Evolutionary conservation across 2,797 vertebrate species (phyloP).

Genomic region (Pelochelys cantorii): DNA sequence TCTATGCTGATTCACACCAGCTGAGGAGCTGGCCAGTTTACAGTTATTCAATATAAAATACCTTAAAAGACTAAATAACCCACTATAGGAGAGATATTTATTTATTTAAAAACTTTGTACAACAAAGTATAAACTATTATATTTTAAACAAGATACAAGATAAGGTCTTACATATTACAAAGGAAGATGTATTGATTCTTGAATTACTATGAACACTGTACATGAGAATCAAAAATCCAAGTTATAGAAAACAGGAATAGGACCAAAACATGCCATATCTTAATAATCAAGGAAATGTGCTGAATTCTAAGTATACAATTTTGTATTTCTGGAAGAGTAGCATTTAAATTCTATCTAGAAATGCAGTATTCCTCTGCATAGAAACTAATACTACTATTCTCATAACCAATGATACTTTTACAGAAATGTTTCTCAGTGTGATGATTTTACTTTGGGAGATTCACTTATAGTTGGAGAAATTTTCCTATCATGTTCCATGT

Average conservation of each 20-base stretch:
- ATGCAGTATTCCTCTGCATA: constrained; percentile 31
- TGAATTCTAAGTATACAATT: constrained; percentile 50
- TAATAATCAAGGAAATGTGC: constrained; percentile 48
- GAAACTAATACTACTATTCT: constrained; percentile 46
- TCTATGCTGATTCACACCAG: not conserved
- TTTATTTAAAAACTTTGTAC: constrained; percentile 92
- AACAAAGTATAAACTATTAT: constrained; percentile 84
- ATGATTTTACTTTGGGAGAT: constrained; percentile 48
- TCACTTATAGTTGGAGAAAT: constrained; percentile 49
- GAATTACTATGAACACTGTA: constrained; percentile 72
- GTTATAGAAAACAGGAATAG: constrained; percentile 46
- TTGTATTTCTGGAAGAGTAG: constrained; percentile 40
- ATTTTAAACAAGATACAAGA: constrained; percentile 74
- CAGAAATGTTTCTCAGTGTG: constrained; percentile 20
- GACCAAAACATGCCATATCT: constrained; percentile 27
- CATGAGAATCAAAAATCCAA: constrained; percentile 60
- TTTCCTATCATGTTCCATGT: constrained; percentile 42
- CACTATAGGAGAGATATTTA: constrained; percentile 79
- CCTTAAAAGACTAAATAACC: constrained; percentile 27
- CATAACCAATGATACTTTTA: not conserved
- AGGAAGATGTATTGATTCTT: constrained; percentile 60
- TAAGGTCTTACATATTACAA: constrained; percentile 85
- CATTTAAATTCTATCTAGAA: constrained; percentile 48
- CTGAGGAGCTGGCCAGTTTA: not conserved
- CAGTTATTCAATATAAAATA: not conserved